phyloP scores from a whole-genome alignment of 2,797 vertebrate genomes.

The Botia kubotai region DNA sequence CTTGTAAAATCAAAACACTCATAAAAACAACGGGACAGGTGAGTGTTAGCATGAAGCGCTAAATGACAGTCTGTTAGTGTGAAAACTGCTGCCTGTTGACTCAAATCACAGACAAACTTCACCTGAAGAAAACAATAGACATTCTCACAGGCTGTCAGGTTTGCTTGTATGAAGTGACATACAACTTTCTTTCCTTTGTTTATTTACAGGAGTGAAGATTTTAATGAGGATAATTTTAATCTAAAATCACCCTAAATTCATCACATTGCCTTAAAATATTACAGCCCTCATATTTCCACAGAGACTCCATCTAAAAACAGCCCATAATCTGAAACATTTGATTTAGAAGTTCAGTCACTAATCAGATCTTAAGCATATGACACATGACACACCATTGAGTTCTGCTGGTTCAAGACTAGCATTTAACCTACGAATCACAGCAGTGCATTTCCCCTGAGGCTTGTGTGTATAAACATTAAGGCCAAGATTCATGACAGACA shows the following conservation, averaged over 20 bases:
- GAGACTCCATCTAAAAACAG: conserved; percentile 15
- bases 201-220: conserved; percentile 78
- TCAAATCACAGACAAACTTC: conserved; percentile 57
- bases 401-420: neutral
- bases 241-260: conserved; percentile 65
- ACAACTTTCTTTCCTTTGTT: conserved; percentile 73
- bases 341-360: conserved; percentile 40
- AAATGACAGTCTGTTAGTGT: neutral
- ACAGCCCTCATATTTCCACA: conserved; percentile 7
- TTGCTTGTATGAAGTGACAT: conserved; percentile 30
- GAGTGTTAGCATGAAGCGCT: neutral
- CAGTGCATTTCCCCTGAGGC: neutral
- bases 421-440: conserved; percentile 38
- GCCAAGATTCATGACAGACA: conserved; percentile 21
- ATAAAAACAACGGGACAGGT: conserved; percentile 14
- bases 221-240: conserved; percentile 79
- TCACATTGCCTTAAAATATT: conserved; percentile 52
- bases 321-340: conserved; percentile 30
- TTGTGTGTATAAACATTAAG: conserved; percentile 3
- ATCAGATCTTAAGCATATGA: conserved; percentile 32
- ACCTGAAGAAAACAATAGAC: conserved; percentile 61
- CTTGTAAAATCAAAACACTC: neutral
- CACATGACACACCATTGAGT: neutral
- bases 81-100: conserved; percentile 53
- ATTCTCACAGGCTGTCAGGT: conserved; percentile 48